A percentile compares a stretch with the other conserved stretches of the same genome.
Conservation (phyloP, 2,113 vertebrate species). For the Anguilla japonica region DNA sequence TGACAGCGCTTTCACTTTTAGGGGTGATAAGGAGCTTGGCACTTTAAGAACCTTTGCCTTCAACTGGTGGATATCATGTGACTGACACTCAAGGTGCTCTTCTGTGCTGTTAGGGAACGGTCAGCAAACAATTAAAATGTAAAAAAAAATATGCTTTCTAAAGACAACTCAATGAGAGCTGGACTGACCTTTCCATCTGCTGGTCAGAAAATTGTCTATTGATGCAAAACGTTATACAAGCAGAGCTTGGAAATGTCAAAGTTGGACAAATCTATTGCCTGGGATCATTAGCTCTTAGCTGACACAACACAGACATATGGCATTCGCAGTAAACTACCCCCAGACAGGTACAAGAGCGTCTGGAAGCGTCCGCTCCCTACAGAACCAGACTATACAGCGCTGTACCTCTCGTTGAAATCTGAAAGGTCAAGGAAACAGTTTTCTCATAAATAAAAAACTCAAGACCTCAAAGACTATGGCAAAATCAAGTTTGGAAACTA, state of each 20-base stretch:
- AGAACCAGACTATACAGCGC: background rate
- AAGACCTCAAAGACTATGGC: background rate
- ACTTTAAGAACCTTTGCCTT: background rate
- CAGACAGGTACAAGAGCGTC: background rate
- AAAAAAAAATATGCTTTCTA: background rate
- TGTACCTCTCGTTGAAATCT: background rate
- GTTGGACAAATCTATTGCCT: background rate
- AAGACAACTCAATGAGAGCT: background rate
- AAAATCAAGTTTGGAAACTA: too few species aligned
- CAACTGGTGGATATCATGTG: background rate
- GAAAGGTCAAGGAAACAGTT: background rate
- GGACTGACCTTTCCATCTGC: constrained; percentile 1
- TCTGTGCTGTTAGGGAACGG: background rate
- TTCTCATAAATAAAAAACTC: background rate
- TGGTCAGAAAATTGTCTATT: background rate
- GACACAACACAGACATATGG: background rate
- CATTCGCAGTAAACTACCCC: background rate
- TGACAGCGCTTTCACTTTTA: background rate
- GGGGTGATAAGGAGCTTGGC: background rate
- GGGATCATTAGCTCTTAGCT: background rate
- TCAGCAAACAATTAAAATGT: background rate
- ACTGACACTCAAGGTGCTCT: background rate
- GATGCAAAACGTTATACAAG: background rate
- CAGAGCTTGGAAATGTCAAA: background rate
- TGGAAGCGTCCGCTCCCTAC: background rate